These are phyloP conservation scores for Eucidaris tribuloides DNA, from an alignment of 35 echinoderm and acorn worm genomes.

Conservation along the genomic window DNA sequence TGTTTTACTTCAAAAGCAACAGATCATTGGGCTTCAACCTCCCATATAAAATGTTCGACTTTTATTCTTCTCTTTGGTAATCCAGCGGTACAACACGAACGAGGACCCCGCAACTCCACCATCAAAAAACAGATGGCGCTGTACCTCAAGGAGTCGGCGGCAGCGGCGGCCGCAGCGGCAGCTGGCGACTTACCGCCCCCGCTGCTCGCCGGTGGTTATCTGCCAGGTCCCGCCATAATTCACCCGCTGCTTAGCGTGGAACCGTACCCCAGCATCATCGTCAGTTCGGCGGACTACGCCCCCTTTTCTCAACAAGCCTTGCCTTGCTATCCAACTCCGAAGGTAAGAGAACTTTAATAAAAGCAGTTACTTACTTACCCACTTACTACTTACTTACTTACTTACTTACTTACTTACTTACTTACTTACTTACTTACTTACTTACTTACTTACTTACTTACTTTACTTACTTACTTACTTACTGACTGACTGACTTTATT, in stretches of 20 bases:
- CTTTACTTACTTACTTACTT: too few relatives aligned
- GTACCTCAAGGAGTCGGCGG: slow-evolving; percentile 84
- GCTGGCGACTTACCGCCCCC: slow-evolving; percentile 34
- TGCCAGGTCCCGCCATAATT: slow-evolving; percentile 42
- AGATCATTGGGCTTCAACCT: too few relatives aligned
- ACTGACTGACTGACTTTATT: too few relatives aligned
- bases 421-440: too few relatives aligned
- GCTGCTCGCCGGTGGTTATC: slow-evolving; percentile 41
- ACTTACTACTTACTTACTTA: too few relatives aligned
- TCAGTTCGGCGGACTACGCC: slow-evolving; percentile 24
- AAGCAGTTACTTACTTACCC: too few relatives aligned
- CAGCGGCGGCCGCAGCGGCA: slow-evolving; percentile 46
- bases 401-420: too few relatives aligned
- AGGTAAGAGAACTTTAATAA: slow-evolving; percentile 51
- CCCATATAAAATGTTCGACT: too few relatives aligned
- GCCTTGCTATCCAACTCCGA: slow-evolving; percentile 54
- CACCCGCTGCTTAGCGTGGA: slow-evolving; percentile 47
- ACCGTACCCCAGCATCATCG: slow-evolving; percentile 29
- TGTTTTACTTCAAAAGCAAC: too few relatives aligned
- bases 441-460: too few relatives aligned
- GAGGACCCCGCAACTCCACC: slow-evolving; percentile 94
- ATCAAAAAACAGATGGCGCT: slow-evolving; percentile 98
- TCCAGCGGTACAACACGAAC: slow-evolving; percentile 97
- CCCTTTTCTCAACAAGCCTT: slow-evolving; percentile 4
- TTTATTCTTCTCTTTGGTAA: too few relatives aligned